Evolutionary conservation across 2,113 vertebrate species (phyloP).

Genomic region (Typhlomys cinereus): DNA sequence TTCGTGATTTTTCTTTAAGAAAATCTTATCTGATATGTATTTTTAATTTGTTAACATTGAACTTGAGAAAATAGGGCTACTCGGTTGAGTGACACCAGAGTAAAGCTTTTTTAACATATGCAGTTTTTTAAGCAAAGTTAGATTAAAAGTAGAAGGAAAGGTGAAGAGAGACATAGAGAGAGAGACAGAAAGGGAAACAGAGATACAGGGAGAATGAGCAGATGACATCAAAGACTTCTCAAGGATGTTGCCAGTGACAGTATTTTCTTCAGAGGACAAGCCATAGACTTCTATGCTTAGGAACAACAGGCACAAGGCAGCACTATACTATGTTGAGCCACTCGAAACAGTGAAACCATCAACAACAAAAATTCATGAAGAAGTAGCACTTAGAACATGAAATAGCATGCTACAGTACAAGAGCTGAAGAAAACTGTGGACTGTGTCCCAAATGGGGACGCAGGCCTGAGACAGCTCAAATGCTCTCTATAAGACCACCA

Average conservation of each 20-base stretch:
- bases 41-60: slow-evolving; percentile 27
- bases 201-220: no score
- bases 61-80: background rate
- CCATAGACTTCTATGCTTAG: background rate
- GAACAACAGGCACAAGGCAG: background rate
- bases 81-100: background rate
- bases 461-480: background rate
- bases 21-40: background rate
- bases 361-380: background rate
- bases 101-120: background rate
- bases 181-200: no score
- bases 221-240: no score
- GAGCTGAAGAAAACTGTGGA: background rate
- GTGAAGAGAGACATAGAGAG: no score
- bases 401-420: background rate
- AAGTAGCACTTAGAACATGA: background rate
- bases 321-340: background rate
- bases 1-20: slow-evolving; percentile 11
- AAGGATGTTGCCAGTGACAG: no score
- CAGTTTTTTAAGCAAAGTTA: no score
- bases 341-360: background rate
- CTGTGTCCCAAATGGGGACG: background rate
- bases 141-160: no score
- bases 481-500: background rate
- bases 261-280: background rate